Evolutionary conservation across 1,140 invertebrate species (phyloP).

Genomic region (Drosophila teissieri): DNA sequence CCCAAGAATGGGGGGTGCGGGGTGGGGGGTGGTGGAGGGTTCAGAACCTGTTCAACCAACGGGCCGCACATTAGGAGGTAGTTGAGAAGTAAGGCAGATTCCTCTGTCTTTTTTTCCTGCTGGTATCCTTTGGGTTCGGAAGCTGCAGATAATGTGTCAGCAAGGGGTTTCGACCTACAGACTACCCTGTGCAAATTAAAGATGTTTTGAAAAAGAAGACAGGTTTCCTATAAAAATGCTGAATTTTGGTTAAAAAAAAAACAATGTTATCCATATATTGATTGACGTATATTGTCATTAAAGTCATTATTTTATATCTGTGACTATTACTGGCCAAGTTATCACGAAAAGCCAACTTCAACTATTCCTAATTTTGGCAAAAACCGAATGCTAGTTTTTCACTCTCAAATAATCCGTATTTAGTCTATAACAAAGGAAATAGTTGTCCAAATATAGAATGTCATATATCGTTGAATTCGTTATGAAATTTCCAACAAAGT

Average conservation of each 20-base stretch:
- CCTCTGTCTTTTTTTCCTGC: constrained; percentile 25
- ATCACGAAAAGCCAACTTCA: no score
- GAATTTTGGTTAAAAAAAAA: no score
- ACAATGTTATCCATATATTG: background rate
- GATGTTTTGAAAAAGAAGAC: background rate
- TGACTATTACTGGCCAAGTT: no score
- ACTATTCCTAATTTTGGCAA: no score
- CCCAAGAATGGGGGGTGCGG: background rate
- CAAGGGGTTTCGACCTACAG: background rate
- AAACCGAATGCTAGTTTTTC: no score
- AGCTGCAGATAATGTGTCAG: background rate
- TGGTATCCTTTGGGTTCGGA: constrained; percentile 44
- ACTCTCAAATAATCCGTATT: no score
- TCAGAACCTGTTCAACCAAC: constrained; percentile 47
- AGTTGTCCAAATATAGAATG: no score
- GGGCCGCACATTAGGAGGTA: constrained; percentile 50
- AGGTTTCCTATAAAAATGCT: no score
- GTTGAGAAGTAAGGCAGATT: constrained; percentile 51
- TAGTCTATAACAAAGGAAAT: no score
- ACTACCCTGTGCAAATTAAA: constrained; percentile 3
- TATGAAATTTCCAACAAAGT: no score
- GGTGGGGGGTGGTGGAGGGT: background rate
- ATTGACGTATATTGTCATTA: no score
- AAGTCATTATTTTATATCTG: background rate
- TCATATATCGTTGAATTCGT: no score